Evolutionary conservation across 2,888 invertebrate species (phyloP).

Genomic region (Timema cristinae): DNA sequence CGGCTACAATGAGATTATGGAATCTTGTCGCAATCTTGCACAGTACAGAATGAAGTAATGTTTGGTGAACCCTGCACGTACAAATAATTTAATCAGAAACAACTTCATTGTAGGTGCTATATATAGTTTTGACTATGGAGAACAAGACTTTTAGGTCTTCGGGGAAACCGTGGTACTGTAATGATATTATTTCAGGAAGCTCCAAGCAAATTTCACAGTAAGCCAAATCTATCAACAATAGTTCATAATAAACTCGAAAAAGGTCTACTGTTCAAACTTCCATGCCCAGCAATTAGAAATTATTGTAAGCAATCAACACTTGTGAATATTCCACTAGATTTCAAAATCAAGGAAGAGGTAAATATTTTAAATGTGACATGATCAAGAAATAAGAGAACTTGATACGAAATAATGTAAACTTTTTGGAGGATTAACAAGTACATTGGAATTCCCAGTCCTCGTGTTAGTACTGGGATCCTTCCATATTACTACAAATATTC

Average conservation of each 20-base stretch:
- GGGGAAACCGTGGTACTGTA: background rate
- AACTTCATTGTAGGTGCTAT: too few species aligned
- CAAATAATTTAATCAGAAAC: background rate
- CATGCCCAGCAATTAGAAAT: constrained; percentile 1
- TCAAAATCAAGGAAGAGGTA: background rate
- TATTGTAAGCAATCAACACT: background rate
- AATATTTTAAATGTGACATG: background rate
- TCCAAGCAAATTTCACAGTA: background rate
- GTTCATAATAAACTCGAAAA: background rate
- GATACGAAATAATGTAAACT: background rate
- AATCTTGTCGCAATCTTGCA: background rate
- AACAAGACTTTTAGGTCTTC: background rate
- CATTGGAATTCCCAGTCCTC: too few species aligned
- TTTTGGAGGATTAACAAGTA: background rate
- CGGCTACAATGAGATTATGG: background rate
- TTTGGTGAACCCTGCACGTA: background rate
- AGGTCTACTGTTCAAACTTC: background rate
- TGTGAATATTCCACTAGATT: background rate
- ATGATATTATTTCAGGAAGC: background rate
- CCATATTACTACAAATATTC: background rate
- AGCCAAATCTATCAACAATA: background rate
- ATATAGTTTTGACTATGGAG: background rate
- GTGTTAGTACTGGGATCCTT: too few species aligned
- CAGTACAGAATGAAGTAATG: background rate
- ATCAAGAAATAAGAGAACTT: background rate